Evolutionary conservation across 2,113 vertebrate species (phyloP), one percentile per base, ranked within the genome.

Genomic region (Gulo gulo): DNA sequence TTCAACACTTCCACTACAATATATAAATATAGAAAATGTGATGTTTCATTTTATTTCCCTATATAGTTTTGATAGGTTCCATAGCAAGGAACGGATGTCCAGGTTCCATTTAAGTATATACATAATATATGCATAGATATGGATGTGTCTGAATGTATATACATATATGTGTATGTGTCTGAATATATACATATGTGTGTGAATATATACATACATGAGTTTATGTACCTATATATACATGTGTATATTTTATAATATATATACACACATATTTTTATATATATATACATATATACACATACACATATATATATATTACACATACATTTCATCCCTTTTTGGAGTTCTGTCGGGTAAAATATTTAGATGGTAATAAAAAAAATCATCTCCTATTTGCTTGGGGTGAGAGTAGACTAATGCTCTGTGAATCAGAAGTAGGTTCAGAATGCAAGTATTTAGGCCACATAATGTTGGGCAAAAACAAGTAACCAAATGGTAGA

Each of bases 11-110:
- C 57, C 29, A 89, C 21, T 85, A 31, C 15, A 90, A 74, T 67
- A 94, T 45, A 59, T 45, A 83, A 92, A 84, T 78, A 85, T 21
- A 63, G 63, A 74, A 78, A 94, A 63, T 57, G 74, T 74, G 73
- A 71, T 94, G 67, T 91, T 92, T 55, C 50, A 31, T 76, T 96
- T 96, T 95, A 92, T 97, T 95, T 92, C 16, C 14, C 86, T 29
- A 65, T 34, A 78, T 83, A 82, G 34, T 12, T 88, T 81, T 94
- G 89, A 26, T 82, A 94, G 89, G 15, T 73, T 84, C 15, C 24
- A 42, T 90, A 90, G 42, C 71, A 91, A 55, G 61, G 79, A 94
- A 71, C 63, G 15, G 52, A 88, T 87, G 4, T 50, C 61, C 42
- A 91, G 50, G 4, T 89, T 94, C 34, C 90, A 95, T 47, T 87